phyloP scores from a whole-genome alignment of 1,140 invertebrate species.

The Euschistus heros region DNA sequence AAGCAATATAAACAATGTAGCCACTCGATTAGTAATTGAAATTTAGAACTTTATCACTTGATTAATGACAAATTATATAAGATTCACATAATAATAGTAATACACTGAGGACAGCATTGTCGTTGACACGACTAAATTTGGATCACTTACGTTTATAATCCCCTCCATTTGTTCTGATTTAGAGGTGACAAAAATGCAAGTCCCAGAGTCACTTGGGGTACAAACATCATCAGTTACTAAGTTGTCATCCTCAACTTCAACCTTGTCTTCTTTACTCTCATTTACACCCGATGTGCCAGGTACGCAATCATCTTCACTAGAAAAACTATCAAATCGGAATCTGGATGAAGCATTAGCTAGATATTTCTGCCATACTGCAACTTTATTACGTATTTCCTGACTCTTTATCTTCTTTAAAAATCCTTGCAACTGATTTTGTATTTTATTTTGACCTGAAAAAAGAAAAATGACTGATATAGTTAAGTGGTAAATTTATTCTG shows the following conservation, averaged over 20 bases:
- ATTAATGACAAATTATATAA: too few relatives aligned
- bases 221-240: slow-evolving; percentile 3
- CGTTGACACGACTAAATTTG: too few relatives aligned
- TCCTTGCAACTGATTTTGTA: slow-evolving; percentile 18
- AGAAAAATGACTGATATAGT: not conserved
- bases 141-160: not conserved
- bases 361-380: slow-evolving; percentile 21
- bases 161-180: slow-evolving; percentile 1
- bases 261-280: not conserved
- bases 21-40: too few relatives aligned
- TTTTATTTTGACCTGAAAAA: slow-evolving; percentile 11
- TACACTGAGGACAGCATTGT: too few relatives aligned
- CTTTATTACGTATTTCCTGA: slow-evolving; percentile 16
- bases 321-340: slow-evolving; percentile 16
- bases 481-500: not conserved
- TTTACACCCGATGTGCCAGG: not conserved
- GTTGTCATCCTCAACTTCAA: not conserved
- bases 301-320: slow-evolving; percentile 1
- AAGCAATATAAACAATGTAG: too few relatives aligned
- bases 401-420: slow-evolving; percentile 20
- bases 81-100: too few relatives aligned
- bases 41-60: too few relatives aligned
- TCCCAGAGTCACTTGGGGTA: slow-evolving; percentile 14
- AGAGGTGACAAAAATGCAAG: not conserved
- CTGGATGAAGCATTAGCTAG: slow-evolving; percentile 17